These are phyloP conservation scores for Darevskia nairensis DNA, from an alignment of 2,797 vertebrate species.

Conservation along the genomic window DNA sequence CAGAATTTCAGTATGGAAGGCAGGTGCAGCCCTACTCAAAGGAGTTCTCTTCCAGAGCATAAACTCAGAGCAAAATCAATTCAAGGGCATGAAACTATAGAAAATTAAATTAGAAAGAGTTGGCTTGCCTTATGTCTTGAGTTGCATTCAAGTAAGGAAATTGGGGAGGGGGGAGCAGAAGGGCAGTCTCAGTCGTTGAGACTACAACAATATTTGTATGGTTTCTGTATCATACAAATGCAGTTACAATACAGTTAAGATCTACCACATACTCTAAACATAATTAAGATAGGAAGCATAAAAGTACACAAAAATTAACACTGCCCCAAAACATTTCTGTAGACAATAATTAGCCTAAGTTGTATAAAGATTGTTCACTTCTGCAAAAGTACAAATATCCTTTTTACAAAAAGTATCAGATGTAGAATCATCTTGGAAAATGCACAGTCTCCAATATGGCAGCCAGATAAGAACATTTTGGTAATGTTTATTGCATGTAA, in stretches of 20 bases:
- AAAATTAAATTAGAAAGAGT: neutral
- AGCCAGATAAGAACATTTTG: neutral
- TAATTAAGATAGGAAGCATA: conserved; percentile 18
- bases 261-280: neutral
- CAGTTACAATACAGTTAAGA: neutral
- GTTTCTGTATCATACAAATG: neutral
- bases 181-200: neutral
- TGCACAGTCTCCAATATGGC: neutral
- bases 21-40: neutral
- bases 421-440: neutral
- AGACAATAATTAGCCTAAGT: neutral
- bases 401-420: neutral
- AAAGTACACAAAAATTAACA: conserved; percentile 35
- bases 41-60: neutral
- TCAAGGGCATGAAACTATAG: neutral
- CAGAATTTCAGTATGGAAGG: neutral
- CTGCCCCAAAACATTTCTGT: conserved; percentile 39
- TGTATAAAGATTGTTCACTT: neutral
- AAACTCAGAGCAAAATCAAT: neutral
- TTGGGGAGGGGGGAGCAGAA: no score
- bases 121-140: neutral
- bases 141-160: no score
- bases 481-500: neutral
- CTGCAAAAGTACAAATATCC: neutral
- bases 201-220: neutral